Percentiles rank a stretch among this genome's conserved stretches.
Evolutionary conservation across 2,888 invertebrate species (phyloP).

Genomic region (Phortica magna): DNA sequence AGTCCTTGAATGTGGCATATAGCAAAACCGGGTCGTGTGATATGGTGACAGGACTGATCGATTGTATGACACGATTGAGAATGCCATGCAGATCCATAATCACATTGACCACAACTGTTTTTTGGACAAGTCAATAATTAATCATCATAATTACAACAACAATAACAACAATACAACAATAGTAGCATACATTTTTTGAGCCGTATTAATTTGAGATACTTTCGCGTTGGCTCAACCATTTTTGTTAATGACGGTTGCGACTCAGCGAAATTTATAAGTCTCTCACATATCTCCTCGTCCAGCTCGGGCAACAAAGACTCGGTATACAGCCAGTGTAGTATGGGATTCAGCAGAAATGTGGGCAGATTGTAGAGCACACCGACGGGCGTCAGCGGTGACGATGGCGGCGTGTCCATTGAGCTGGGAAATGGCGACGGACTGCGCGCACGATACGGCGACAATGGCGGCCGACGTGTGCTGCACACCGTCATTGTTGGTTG

Average conservation of each 20-base stretch:
- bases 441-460: slow-evolving; percentile 74
- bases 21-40: slow-evolving; percentile 81
- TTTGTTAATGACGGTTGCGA: slow-evolving; percentile 80
- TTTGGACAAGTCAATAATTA: background rate
- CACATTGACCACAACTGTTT: slow-evolving; percentile 81
- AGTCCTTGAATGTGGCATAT: slow-evolving; percentile 82
- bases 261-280: slow-evolving; percentile 80
- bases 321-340: slow-evolving; percentile 83
- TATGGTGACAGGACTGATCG: slow-evolving; percentile 79
- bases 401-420: slow-evolving; percentile 74
- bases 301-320: slow-evolving; percentile 82
- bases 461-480: slow-evolving; percentile 68
- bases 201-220: slow-evolving; percentile 82
- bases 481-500: slow-evolving; percentile 61
- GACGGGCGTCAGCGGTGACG: slow-evolving; percentile 77
- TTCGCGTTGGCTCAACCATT: slow-evolving; percentile 81
- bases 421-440: slow-evolving; percentile 73
- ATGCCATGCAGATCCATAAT: slow-evolving; percentile 83
- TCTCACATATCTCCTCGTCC: slow-evolving; percentile 81
- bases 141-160: slow-evolving; percentile 50
- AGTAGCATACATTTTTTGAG: slow-evolving; percentile 82
- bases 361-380: slow-evolving; percentile 81
- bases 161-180: background rate
- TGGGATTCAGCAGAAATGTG: slow-evolving; percentile 81
- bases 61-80: slow-evolving; percentile 81